Evolutionary conservation across 2,888 invertebrate genomes (phyloP).

Genomic region (Cylloceria caligata): DNA sequence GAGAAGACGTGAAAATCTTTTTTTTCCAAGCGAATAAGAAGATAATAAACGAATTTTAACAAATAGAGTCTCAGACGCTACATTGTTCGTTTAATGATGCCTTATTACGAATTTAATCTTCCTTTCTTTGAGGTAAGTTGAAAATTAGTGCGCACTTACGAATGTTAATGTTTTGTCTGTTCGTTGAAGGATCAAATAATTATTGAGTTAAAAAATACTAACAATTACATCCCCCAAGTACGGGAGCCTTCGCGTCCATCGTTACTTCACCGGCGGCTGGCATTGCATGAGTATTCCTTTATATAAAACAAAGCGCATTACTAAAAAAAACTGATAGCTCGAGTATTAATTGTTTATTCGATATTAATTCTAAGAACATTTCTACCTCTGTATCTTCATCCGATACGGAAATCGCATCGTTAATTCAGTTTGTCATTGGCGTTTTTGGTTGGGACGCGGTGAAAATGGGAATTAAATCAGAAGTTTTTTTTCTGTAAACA

Average conservation of each 20-base stretch:
- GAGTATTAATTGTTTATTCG: background rate
- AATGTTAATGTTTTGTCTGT: background rate
- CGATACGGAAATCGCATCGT: background rate
- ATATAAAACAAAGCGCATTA: conserved; percentile 3
- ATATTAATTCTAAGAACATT: background rate
- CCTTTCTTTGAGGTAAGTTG: conserved; percentile 20
- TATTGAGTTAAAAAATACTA: background rate
- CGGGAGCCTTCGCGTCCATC: background rate
- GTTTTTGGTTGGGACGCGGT: too few relatives aligned
- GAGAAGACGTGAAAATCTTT: conserved; percentile 22
- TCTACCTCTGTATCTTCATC: background rate
- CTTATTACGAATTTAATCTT: background rate
- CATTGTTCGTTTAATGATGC: conserved; percentile 5
- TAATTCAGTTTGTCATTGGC: too few relatives aligned
- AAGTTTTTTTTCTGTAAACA: too few relatives aligned
- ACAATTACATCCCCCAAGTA: background rate
- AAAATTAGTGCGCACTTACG: background rate
- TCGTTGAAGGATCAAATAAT: background rate
- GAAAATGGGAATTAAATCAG: too few relatives aligned
- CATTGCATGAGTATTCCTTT: background rate
- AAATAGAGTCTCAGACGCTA: background rate
- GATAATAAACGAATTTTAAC: conserved; percentile 36
- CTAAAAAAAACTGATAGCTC: conserved; percentile 8
- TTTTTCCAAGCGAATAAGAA: conserved; percentile 26
- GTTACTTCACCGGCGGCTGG: background rate